phyloP scores from a whole-genome alignment of 30 jellyfish, hydroid and myxozoan species.

The Cassiopea andromeda region DNA sequence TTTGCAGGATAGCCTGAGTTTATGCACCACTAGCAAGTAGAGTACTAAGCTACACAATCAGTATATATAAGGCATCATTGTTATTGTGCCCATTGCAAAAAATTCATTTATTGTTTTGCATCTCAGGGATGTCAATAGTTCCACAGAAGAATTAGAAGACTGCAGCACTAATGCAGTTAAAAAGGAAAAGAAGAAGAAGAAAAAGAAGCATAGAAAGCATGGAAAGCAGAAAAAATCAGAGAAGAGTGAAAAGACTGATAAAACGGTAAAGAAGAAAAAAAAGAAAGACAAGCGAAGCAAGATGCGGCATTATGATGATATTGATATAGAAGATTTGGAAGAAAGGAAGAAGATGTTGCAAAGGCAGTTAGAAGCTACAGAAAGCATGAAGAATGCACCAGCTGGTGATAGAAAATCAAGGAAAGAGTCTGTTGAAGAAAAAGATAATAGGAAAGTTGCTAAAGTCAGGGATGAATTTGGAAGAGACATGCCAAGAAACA shows the following conservation, averaged over 20 bases:
- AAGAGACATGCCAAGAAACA: constrained; percentile 45
- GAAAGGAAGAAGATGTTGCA: constrained; percentile 72
- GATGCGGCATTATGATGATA: constrained; percentile 59
- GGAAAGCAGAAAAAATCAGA: constrained; percentile 53
- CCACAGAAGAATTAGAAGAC: not conserved
- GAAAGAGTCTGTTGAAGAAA: not conserved
- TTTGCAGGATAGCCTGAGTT: too few relatives aligned
- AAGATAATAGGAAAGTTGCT: constrained; percentile 3
- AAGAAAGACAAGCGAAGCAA: constrained; percentile 31
- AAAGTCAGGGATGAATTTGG: constrained; percentile 56
- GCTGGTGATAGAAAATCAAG: not conserved
- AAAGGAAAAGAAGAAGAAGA: constrained; percentile 46
- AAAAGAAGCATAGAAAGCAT: constrained; percentile 60
- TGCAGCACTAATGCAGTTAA: not conserved
- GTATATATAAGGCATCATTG: not conserved
- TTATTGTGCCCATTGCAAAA: too few relatives aligned
- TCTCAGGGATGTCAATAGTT: not conserved
- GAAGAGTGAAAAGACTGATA: constrained; percentile 52
- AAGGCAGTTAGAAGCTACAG: constrained; percentile 77
- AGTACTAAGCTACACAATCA: not conserved
- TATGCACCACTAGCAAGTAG: not conserved
- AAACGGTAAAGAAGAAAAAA: constrained; percentile 57
- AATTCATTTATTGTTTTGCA: not conserved
- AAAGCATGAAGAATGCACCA: not conserved
- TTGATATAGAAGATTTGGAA: constrained; percentile 86